phyloP scores from a whole-genome alignment of 2,113 vertebrate genomes.

The Prochilodus magdalenae region DNA sequence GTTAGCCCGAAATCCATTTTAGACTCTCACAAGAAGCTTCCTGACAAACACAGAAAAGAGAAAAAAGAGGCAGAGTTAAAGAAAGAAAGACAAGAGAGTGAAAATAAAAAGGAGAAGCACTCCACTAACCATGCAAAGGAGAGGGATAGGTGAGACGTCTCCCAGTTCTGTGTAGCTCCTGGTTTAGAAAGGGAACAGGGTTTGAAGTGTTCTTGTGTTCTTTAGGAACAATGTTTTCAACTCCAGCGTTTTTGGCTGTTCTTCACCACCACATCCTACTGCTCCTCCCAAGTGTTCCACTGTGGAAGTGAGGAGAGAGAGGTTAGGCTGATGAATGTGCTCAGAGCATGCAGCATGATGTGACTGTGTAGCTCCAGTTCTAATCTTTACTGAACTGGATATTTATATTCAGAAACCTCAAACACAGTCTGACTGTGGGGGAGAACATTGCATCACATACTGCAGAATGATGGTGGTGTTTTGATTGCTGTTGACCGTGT shows the following conservation, averaged over 20 bases:
- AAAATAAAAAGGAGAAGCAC: conserved; percentile 47
- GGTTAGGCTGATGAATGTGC: conserved; percentile 45
- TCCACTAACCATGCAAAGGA: conserved; percentile 57
- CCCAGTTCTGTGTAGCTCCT: conserved; percentile 14
- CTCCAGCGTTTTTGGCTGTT: conserved; percentile 37
- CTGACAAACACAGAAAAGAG: conserved; percentile 60
- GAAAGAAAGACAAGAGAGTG: conserved; percentile 51
- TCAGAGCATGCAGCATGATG: conserved; percentile 20
- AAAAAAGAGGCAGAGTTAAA: conserved; percentile 50
- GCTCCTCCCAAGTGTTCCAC: conserved; percentile 38
- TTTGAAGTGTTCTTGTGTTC: conserved; percentile 36
- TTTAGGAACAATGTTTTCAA: conserved; percentile 73
- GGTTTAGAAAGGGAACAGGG: background rate
- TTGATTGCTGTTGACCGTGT: too few species aligned
- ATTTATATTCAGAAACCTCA: background rate
- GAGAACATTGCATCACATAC: background rate
- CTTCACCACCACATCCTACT: conserved; percentile 43
- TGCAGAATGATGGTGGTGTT: background rate
- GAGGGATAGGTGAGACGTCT: conserved; percentile 73
- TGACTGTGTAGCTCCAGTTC: background rate
- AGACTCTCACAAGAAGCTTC: conserved; percentile 63
- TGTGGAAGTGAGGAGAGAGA: conserved; percentile 52
- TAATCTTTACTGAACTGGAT: background rate
- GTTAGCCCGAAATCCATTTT: conserved; percentile 65
- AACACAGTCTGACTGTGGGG: background rate